Base-by-base conservation (phyloP, 2,888 invertebrate species). In the Cremastobaeus sp. region DNA sequence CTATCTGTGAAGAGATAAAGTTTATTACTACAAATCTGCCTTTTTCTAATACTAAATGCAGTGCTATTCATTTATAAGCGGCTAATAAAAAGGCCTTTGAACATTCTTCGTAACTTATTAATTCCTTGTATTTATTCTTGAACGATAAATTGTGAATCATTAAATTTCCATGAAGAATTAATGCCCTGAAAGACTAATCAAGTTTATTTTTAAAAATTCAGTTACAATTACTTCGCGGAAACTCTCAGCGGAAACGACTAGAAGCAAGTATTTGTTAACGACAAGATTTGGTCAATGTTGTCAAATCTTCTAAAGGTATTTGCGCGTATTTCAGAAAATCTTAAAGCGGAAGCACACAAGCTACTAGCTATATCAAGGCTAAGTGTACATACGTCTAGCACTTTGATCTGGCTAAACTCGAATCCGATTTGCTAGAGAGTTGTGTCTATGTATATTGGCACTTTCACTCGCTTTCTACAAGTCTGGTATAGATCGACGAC, bases 321-420 rank as follows among this genome's bases (percentile, higher is more conserved):
- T 37, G 8, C 12, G 18, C 11, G 28, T 35, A 47, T 18, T 25
- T 37, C 12, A 47, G 47, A 5, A 21, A 37, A 47, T 47, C 28
- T 35, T 15, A 47, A 59, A 59, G 34, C 20, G 25, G 9, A 20
- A 28, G 11, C 47, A 47, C 15, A 59, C 59, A 37, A 5, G 3
- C 41, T 21, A 52, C 41, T 55, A 37, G 59, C 25, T 37, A 45
- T 47, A 65, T 25, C 50, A 68, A 68, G 68, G 52, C 52, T 45
- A 68, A 59, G 50, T 52, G 59, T 64, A 70, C 55, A 62, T 21
- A 62, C 32, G 34, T 54, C 52, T 47, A 37, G 35, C 50, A 55
- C 71, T 64, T 57, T 71, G 57, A 64, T 50, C 57, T 71, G 25
- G 64, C 37, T 48, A 70, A 70, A 41, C 64, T 57, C 45, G 25